Evolutionary conservation across 2,888 invertebrate genomes (phyloP).

Genomic region (Polietes domitor): DNA sequence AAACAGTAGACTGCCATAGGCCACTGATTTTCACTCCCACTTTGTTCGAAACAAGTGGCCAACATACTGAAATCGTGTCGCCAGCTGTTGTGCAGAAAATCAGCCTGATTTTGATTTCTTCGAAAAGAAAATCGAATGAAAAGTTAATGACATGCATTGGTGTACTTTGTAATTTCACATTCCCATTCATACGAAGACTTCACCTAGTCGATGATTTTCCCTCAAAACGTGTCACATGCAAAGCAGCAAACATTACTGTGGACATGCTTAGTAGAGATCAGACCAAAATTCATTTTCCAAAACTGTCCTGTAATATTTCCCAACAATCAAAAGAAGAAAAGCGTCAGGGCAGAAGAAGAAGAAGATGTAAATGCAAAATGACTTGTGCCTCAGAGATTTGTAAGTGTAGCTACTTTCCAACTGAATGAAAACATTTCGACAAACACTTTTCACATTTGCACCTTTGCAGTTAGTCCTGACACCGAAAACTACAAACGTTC

Average conservation of each 20-base stretch:
- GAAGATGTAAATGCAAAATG: neutral
- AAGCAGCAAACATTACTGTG: neutral
- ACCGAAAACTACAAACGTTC: neutral
- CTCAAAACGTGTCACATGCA: neutral
- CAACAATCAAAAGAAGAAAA: neutral
- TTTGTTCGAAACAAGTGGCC: too few relatives aligned
- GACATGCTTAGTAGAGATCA: neutral
- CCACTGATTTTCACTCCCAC: too few relatives aligned
- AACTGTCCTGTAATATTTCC: neutral
- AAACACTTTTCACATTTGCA: constrained; percentile 6
- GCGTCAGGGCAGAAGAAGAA: neutral
- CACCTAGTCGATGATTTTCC: too few relatives aligned
- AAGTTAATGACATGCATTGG: too few relatives aligned
- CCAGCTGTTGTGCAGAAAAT: too few relatives aligned
- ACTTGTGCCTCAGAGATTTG: neutral
- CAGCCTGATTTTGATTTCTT: too few relatives aligned
- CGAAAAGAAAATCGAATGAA: too few relatives aligned
- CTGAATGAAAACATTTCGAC: neutral
- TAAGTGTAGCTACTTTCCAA: neutral
- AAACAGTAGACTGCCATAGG: too few relatives aligned
- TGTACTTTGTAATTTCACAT: neutral
- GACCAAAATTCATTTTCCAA: neutral
- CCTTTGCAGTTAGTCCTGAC: neutral
- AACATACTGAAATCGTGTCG: too few relatives aligned
- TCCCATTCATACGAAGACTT: neutral